Evolutionary conservation across 2,797 vertebrate species (phyloP).

Genomic region (Morus bassanus): DNA sequence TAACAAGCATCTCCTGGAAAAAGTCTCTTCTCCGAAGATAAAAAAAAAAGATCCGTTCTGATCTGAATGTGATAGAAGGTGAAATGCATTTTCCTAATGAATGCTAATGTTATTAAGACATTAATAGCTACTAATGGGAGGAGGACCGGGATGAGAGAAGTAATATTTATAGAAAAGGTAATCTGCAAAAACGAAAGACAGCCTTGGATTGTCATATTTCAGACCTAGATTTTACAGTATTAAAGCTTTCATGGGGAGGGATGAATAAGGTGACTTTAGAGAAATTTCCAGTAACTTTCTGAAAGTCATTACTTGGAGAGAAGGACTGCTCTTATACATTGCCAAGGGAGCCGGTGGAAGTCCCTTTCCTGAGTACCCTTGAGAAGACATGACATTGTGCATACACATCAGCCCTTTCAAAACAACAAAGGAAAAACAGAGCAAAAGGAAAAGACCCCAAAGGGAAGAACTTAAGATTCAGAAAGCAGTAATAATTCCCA

Average conservation of each 20-base stretch:
- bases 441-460: not conserved
- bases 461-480: not conserved
- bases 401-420: not conserved
- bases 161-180: not conserved
- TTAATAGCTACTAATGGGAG: slow-evolving; percentile 7
- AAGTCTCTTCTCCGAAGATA: not conserved
- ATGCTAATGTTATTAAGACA: not conserved
- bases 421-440: not conserved
- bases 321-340: not conserved
- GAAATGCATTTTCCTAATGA: slow-evolving; percentile 33
- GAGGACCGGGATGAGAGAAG: not conserved
- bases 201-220: not conserved
- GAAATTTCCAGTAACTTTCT: slow-evolving; percentile 5
- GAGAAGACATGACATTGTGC: not conserved
- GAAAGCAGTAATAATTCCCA: not conserved
- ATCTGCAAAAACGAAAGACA: not conserved
- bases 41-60: not conserved
- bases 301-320: not conserved
- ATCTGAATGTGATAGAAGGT: slow-evolving; percentile 10
- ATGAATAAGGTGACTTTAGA: slow-evolving; percentile 6
- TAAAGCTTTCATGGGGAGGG: not conserved
- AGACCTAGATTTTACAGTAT: not conserved
- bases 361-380: not conserved
- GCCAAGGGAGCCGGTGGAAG: not conserved
- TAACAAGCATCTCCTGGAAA: not conserved